phyloP scores from a whole-genome alignment of 2,888 invertebrate species.

The Athripsodes cinereus region DNA sequence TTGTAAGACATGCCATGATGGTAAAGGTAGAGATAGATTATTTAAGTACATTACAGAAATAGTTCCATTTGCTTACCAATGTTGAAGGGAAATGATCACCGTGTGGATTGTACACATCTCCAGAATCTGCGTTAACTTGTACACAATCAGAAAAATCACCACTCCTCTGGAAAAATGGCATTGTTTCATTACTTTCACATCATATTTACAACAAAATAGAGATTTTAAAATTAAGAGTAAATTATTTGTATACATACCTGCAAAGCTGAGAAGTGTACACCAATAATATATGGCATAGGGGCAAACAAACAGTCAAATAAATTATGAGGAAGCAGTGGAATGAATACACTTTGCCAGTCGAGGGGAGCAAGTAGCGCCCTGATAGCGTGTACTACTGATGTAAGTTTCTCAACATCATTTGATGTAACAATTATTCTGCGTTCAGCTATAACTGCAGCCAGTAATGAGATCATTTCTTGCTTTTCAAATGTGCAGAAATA shows the following conservation, averaged over 20 bases:
- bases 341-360: background rate
- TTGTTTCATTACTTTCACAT: too few relatives aligned
- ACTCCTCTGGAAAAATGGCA: background rate
- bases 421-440: conserved; percentile 1
- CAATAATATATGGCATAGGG: conserved; percentile 1
- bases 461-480: background rate
- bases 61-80: background rate
- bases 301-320: background rate
- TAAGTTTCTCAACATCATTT: background rate
- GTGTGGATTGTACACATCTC: background rate
- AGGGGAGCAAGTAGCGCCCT: background rate
- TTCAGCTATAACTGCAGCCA: background rate
- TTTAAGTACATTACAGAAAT: too few relatives aligned
- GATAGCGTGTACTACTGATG: background rate
- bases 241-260: background rate
- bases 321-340: background rate
- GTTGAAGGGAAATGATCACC: background rate
- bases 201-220: too few relatives aligned
- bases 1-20: too few relatives aligned
- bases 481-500: background rate
- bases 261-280: background rate
- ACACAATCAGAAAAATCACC: background rate
- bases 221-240: background rate
- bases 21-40: too few relatives aligned
- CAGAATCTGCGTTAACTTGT: background rate